Evolutionary conservation across 2,888 invertebrate species (phyloP), one percentile per base, ranked within the genome.

Genomic region (Nymphalis c-album): DNA sequence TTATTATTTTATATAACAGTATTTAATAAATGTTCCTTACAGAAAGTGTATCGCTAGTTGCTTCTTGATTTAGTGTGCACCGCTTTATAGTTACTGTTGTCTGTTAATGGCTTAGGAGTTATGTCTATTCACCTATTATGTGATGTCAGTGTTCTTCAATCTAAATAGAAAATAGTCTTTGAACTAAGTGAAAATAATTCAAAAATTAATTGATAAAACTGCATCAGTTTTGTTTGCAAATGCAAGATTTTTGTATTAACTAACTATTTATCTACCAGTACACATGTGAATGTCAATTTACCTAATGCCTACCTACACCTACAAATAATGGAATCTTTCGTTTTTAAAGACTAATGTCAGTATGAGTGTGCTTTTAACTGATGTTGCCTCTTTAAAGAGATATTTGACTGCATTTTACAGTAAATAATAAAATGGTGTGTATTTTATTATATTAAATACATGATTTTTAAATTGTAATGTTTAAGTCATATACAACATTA

Each of bases 1-100:
- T 60, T 65, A 31, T 55, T 31, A 13, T 53, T 40, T 61, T 40
- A 51, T 40, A 35, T 3, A 51, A 22, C 51, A 51, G 35, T 51
- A 20, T 51, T 51, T 22, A 20, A 22, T 13, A 26, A 51, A 22
- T 35, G 40, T 63, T 10, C n/a, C n/a, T 65, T 18, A 57, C 7
- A 40, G 57, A 40, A 48, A 18, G 20, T 20, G 13, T 20, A 20
- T 10, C 20, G 51, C 20, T 10, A 51, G 51, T 13, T 20, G 50
- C 20, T 48, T 22, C 22, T 22, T 13, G 22, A 51, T 13, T 51
- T 22, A 22, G 51, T 22, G 20, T 51, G 51, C 6, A 51, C 20
- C 22, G 8, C 13, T 13, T 22, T 22, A 22, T 51, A 51, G 40
- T 13, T 13, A 40, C 13, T 13, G 40, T n/a, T n/a, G n/a, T n/a